Percentiles rank a stretch among this genome's conserved stretches.
Conservation (phyloP, 2,113 vertebrate genomes). For the cattle (Bos taurus) region DNA sequence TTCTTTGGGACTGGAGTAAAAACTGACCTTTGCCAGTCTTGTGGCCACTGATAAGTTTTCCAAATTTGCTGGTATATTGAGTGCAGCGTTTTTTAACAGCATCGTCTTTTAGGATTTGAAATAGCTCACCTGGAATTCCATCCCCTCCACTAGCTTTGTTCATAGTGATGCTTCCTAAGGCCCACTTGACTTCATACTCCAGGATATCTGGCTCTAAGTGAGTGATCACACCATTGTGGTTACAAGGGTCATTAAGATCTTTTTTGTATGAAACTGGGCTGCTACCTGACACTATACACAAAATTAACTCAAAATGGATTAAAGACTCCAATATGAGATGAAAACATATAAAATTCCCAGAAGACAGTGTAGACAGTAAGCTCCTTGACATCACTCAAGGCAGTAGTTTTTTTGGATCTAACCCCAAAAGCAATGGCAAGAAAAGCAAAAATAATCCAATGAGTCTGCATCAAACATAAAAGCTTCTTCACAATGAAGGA, state of each 20-base stretch:
- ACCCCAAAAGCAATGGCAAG: neutral
- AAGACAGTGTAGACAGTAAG: neutral
- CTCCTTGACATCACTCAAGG: neutral
- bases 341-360: neutral
- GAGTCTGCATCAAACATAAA: neutral
- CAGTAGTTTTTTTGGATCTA: neutral
- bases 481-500: neutral
- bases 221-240: neutral
- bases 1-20: neutral
- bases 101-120: neutral
- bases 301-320: neutral
- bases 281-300: neutral
- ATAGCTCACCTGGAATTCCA: neutral
- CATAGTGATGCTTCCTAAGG: neutral
- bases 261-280: neutral
- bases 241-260: neutral
- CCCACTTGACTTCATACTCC: neutral
- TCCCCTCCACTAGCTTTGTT: neutral
- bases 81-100: neutral
- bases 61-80: neutral
- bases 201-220: neutral
- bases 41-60: neutral
- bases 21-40: neutral
- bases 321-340: neutral
- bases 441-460: neutral